Percentiles rank a stretch among this genome's conserved stretches.
Evolutionary conservation across 1,140 invertebrate genomes (phyloP).

Genomic region (Camponotus pennsylvanicus): DNA sequence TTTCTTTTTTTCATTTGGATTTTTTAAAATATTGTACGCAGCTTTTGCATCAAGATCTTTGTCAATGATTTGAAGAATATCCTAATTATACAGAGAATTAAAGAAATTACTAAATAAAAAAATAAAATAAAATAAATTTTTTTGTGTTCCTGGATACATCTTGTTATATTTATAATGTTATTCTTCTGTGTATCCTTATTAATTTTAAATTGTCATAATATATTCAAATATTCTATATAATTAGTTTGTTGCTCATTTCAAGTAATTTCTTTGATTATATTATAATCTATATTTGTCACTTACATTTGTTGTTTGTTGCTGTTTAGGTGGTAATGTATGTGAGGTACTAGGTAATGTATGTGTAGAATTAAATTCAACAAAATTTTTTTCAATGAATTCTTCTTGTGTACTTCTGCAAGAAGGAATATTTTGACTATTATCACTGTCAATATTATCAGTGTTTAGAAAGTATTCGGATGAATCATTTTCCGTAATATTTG

Average conservation of each 20-base stretch:
- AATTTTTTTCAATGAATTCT: neutral
- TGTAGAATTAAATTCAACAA: neutral
- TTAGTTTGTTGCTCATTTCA: too few species aligned
- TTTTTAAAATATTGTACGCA: too few species aligned
- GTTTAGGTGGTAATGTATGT: too few species aligned
- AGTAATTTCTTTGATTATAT: neutral
- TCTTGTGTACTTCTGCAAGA: neutral
- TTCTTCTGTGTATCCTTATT: too few species aligned
- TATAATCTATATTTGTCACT: neutral
- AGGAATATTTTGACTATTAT: neutral
- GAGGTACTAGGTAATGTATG: neutral
- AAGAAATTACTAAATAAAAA: too few species aligned
- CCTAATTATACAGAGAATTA: too few species aligned
- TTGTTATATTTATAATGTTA: too few species aligned
- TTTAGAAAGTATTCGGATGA: neutral
- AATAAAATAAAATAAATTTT: too few species aligned
- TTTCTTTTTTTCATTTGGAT: too few species aligned
- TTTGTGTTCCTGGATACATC: too few species aligned
- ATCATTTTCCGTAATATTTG: neutral
- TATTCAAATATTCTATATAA: neutral
- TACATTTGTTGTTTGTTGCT: neutral
- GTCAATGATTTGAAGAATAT: too few species aligned
- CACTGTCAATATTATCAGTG: neutral
- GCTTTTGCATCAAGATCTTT: too few species aligned
- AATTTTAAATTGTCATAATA: neutral